These are phyloP conservation scores for Caenorhabditis brenneri DNA, from an alignment of 1,140 invertebrate species.

Conservation along the genomic window DNA sequence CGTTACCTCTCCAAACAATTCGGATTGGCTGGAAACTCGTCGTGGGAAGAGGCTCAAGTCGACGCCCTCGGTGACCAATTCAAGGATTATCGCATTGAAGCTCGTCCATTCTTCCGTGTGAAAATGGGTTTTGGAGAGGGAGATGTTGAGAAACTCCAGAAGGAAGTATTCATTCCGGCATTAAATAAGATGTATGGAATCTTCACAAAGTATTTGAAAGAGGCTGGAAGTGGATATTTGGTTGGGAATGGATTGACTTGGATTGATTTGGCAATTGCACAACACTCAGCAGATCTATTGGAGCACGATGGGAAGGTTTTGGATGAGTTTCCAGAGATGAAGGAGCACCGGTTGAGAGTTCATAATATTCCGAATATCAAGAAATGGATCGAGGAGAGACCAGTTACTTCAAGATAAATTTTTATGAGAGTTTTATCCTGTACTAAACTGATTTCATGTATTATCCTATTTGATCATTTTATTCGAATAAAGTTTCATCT, in stretches of 20 bases:
- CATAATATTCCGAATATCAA: neutral
- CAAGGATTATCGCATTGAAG: conserved; percentile 4
- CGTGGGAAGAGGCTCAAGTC: conserved; percentile 37
- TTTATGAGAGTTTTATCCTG: too few relatives aligned
- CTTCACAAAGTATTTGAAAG: neutral
- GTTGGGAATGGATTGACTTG: conserved; percentile 1
- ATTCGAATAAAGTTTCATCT: too few relatives aligned
- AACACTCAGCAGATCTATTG: neutral
- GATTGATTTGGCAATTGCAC: neutral
- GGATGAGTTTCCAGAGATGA: neutral
- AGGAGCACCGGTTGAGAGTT: neutral
- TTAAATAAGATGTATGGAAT: neutral
- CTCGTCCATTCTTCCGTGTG: neutral
- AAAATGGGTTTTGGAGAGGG: neutral
- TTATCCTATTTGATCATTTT: too few relatives aligned
- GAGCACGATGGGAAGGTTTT: neutral
- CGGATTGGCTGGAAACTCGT: neutral
- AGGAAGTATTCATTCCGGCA: conserved; percentile 7
- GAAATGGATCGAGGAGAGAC: conserved; percentile 1
- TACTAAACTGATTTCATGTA: too few relatives aligned
- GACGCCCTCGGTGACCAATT: conserved; percentile 22
- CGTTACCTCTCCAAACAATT: conserved; percentile 5
- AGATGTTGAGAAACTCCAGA: neutral
- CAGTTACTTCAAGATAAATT: neutral
- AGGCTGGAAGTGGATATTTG: neutral